phyloP scores from a whole-genome alignment of 1,140 invertebrate species.

The Dryas iulia region DNA sequence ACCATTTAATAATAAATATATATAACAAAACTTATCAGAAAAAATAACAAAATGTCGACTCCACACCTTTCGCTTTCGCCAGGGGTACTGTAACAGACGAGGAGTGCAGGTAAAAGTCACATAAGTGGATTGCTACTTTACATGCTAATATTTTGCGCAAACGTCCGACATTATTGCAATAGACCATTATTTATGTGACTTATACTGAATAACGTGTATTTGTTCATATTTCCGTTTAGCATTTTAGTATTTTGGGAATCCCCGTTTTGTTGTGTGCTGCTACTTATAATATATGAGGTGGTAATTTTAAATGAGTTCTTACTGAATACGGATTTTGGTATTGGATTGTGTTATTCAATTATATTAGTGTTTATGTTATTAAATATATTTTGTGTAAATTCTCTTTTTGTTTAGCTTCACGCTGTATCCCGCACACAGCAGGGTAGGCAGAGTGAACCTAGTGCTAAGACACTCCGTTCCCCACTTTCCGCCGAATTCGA shows the following conservation, averaged over 20 bases:
- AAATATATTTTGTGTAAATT: no score
- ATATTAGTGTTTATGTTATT: no score
- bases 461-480: no score
- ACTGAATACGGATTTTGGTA: background rate
- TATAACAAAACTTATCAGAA: no score
- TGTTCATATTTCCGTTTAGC: slow-evolving; percentile 18
- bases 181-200: slow-evolving; percentile 37
- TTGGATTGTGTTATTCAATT: background rate
- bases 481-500: no score
- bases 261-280: background rate
- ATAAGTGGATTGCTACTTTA: slow-evolving; percentile 79
- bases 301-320: background rate
- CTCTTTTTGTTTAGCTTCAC: no score
- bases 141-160: slow-evolving; percentile 77
- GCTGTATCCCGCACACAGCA: no score
- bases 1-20: no score
- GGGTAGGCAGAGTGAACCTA: no score
- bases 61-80: slow-evolving; percentile 33
- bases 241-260: background rate
- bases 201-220: slow-evolving; percentile 25
- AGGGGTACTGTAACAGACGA: slow-evolving; percentile 58
- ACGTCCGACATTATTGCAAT: slow-evolving; percentile 48
- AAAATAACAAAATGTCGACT: slow-evolving; percentile 29
- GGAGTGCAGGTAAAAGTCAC: slow-evolving; percentile 71
- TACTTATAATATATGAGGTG: background rate